Evolutionary conservation across 2,888 invertebrate species (phyloP).

Genomic region (Erannis defoliaria): DNA sequence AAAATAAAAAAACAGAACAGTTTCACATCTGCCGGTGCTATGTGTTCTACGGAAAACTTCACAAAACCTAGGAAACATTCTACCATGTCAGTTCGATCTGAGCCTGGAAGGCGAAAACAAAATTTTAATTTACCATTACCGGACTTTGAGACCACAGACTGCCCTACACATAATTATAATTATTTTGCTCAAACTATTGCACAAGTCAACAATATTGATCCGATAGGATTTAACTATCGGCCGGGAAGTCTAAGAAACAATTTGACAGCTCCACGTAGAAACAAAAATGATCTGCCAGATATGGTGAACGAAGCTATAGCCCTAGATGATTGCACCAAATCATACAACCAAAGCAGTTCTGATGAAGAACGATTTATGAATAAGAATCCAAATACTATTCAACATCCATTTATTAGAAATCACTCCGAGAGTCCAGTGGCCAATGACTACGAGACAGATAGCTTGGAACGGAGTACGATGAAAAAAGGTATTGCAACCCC

Average conservation of each 20-base stretch:
- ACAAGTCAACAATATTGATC: conserved; percentile 66
- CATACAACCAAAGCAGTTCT: conserved; percentile 73
- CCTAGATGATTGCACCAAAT: conserved; percentile 79
- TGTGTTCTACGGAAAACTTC: conserved; percentile 62
- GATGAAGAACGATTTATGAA: conserved; percentile 77
- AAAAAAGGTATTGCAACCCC: conserved; percentile 86
- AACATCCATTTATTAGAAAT: conserved; percentile 67
- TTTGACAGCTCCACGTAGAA: conserved; percentile 59
- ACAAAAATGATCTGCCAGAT: conserved; percentile 83
- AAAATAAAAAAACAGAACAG: conserved; percentile 74
- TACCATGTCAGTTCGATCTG: conserved; percentile 77
- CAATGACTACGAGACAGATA: conserved; percentile 91
- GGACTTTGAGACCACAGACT: conserved; percentile 64
- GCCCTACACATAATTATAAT: conserved; percentile 56
- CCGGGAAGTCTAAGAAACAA: conserved; percentile 62
- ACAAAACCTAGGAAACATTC: conserved; percentile 63
- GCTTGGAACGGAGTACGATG: conserved; percentile 88
- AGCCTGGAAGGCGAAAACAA: conserved; percentile 65
- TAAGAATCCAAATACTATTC: conserved; percentile 46
- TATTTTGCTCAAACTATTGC: conserved; percentile 68
- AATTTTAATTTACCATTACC: conserved; percentile 78
- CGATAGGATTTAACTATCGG: conserved; percentile 63
- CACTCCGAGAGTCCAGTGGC: conserved; percentile 74
- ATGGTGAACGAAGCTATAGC: conserved; percentile 90
- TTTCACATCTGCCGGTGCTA: conserved; percentile 65